A percentile compares a stretch with the other conserved stretches of the same genome.
Conservation (phyloP, 37 sponge, comb jelly and placozoan genomes). For the Crambe crambe region DNA sequence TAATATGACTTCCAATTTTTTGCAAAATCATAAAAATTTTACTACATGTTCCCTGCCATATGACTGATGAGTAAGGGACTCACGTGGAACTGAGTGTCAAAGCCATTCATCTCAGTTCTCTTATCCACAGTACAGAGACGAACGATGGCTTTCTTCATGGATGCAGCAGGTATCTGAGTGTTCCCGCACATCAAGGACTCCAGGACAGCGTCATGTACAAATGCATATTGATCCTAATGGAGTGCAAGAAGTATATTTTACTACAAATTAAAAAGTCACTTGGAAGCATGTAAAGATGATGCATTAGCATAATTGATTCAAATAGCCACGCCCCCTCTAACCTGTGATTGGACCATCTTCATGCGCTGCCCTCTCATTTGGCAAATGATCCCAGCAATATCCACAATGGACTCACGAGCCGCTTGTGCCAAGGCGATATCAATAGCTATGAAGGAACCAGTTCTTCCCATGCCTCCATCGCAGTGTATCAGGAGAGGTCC, state of each 20-base stretch:
- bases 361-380: conserved; percentile 66
- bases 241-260: not conserved
- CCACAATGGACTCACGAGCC: conserved; percentile 43
- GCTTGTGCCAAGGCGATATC: conserved; percentile 66
- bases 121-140: not conserved
- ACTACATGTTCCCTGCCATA: too few species aligned
- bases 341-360: conserved; percentile 73
- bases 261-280: not conserved
- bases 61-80: not conserved
- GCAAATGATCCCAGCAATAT: conserved; percentile 48
- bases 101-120: conserved; percentile 21
- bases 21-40: too few species aligned
- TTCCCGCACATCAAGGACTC: conserved; percentile 49
- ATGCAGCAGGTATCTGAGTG: conserved; percentile 36
- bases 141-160: conserved; percentile 9
- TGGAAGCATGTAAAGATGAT: not conserved
- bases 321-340: too few species aligned
- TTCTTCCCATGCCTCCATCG: conserved; percentile 76
- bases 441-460: conserved; percentile 70
- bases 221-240: conserved; percentile 62
- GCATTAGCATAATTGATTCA: too few species aligned
- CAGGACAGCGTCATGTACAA: conserved; percentile 65
- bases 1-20: too few species aligned
- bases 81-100: conserved; percentile 55
- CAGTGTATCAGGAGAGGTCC: conserved; percentile 74